Percentiles rank a stretch among this genome's conserved stretches.
Evolutionary conservation across 2,113 vertebrate genomes (phyloP).

Genomic region (Cyprinus carpio): DNA sequence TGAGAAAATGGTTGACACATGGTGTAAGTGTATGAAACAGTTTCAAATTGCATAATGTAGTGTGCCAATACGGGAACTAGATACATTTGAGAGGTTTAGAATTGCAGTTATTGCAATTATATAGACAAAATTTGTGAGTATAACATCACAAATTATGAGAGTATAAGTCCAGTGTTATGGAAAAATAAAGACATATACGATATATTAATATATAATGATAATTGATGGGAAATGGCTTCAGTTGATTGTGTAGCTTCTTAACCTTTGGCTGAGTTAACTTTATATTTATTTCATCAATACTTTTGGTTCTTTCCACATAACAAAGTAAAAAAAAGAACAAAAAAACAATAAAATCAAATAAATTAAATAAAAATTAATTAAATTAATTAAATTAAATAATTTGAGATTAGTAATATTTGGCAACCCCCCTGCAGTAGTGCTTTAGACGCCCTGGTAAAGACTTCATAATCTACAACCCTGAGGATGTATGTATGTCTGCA

Average conservation of each 20-base stretch:
- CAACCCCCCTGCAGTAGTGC: not conserved
- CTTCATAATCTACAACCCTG: not conserved
- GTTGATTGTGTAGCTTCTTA: not conserved
- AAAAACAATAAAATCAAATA: no score
- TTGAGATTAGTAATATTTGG: not conserved
- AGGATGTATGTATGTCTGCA: not conserved
- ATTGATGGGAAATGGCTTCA: not conserved
- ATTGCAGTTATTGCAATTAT: no score
- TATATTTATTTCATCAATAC: not conserved
- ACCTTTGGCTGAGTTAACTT: not conserved
- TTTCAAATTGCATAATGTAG: no score
- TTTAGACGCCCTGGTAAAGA: not conserved
- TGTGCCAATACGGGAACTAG: not conserved
- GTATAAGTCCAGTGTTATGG: not conserved
- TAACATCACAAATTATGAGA: not conserved
- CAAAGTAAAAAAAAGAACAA: no score
- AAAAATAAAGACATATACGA: not conserved
- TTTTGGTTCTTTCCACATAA: not conserved
- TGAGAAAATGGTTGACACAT: no score
- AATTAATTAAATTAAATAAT: no score
- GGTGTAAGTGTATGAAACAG: no score
- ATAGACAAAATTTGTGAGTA: no score
- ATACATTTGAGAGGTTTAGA: not conserved
- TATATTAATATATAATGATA: no score
- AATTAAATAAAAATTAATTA: no score